Conservation (phyloP, 2,888 invertebrate genomes). For the Lasioglossum marginatum region DNA sequence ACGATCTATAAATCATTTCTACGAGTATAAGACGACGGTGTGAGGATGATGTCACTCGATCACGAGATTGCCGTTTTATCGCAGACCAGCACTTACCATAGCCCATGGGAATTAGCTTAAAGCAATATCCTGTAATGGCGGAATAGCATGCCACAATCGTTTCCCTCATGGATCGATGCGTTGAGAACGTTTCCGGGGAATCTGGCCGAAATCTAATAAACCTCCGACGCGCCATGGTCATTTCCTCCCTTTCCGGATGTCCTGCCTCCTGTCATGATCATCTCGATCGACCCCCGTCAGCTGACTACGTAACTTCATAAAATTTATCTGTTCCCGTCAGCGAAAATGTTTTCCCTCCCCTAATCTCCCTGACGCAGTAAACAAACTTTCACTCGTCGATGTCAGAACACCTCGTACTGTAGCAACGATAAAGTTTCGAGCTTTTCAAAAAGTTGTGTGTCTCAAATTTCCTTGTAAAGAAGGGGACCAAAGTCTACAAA, state of each 20-base stretch:
- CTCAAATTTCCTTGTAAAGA: background rate
- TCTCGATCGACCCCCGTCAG: background rate
- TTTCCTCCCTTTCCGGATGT: constrained; percentile 15
- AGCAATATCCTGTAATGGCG: constrained; percentile 39
- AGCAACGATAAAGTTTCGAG: too few relatives aligned
- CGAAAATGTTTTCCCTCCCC: background rate
- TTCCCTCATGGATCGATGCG: constrained; percentile 45
- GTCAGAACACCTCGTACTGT: too few relatives aligned
- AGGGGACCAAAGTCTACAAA: background rate
- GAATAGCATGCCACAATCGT: constrained; percentile 44
- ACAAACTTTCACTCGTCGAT: too few relatives aligned
- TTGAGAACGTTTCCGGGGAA: constrained; percentile 53
- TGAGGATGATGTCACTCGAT: background rate
- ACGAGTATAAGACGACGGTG: background rate
- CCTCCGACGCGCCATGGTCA: constrained; percentile 7
- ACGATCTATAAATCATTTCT: background rate
- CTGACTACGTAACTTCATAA: background rate
- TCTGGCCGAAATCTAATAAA: constrained; percentile 51
- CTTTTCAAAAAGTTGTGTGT: background rate
- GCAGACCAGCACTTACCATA: background rate
- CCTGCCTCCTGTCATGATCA: background rate
- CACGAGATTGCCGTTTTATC: background rate
- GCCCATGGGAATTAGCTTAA: constrained; percentile 15
- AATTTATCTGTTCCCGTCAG: background rate
- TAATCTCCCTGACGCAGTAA: background rate